Conservation (phyloP, 2,888 invertebrate genomes). For the Metallyticus violacea region DNA sequence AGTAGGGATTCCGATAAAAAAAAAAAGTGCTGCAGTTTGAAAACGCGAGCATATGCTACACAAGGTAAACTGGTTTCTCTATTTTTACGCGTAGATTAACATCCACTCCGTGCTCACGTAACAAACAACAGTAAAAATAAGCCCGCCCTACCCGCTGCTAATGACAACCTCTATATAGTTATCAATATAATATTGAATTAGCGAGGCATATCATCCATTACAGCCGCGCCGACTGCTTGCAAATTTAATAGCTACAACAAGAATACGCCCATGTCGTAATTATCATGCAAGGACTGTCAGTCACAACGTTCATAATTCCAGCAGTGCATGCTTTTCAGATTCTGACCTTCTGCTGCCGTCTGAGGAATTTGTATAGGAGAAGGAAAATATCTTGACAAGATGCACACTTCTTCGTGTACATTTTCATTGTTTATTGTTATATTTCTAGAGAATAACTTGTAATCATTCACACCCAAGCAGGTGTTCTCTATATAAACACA, state of each 20-base stretch:
- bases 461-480: no score
- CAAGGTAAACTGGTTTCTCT: neutral
- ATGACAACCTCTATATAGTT: neutral
- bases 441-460: no score
- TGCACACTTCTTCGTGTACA: no score
- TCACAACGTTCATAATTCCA: no score
- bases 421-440: no score
- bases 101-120: neutral
- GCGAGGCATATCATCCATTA: no score
- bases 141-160: neutral
- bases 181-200: neutral
- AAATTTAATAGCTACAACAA: neutral
- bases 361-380: no score
- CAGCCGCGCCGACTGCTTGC: neutral
- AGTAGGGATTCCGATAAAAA: neutral
- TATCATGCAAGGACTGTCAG: neutral
- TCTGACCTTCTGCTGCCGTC: no score
- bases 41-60: neutral
- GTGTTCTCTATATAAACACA: no score
- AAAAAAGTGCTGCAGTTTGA: neutral
- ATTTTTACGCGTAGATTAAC: neutral
- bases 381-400: no score
- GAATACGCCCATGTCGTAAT: neutral
- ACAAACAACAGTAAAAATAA: neutral
- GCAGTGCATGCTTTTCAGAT: no score